Conservation (phyloP, 2,888 invertebrate species). For the Glyphotaelius pellucidus region DNA sequence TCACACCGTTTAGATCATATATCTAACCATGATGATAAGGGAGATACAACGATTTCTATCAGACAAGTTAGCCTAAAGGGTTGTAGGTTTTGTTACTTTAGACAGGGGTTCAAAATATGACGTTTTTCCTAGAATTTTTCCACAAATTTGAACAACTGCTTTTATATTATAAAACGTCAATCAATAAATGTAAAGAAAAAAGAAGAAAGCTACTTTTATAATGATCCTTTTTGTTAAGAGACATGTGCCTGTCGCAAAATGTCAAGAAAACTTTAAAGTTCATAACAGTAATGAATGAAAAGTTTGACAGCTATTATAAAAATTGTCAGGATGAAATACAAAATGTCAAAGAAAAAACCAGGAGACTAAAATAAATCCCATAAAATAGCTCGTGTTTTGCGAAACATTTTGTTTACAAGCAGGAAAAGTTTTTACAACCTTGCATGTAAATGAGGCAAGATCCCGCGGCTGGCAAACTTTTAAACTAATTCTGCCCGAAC, state of each 20-base stretch:
- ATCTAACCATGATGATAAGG: no score
- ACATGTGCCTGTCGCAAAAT: background rate
- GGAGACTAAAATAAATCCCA: background rate
- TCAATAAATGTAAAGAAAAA: no score
- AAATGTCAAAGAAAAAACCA: background rate
- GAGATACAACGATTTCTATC: no score
- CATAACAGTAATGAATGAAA: background rate
- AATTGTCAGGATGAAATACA: conserved; percentile 19
- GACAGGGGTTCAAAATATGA: no score
- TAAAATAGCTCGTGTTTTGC: background rate
- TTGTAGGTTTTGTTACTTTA: no score
- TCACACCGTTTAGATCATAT: no score
- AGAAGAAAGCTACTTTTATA: background rate
- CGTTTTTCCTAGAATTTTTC: no score
- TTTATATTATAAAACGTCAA: no score
- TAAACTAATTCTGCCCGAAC: conserved; percentile 5
- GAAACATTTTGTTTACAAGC: background rate
- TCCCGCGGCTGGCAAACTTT: background rate
- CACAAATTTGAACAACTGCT: no score
- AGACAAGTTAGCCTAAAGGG: no score
- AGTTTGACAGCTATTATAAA: background rate
- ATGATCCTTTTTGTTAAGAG: background rate
- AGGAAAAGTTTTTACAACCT: background rate
- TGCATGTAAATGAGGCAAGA: background rate
- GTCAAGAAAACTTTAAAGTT: background rate